Evolutionary conservation across 2,888 invertebrate genomes (phyloP), one percentile per base, ranked within the genome.

Genomic region (Drosophila monieri): DNA sequence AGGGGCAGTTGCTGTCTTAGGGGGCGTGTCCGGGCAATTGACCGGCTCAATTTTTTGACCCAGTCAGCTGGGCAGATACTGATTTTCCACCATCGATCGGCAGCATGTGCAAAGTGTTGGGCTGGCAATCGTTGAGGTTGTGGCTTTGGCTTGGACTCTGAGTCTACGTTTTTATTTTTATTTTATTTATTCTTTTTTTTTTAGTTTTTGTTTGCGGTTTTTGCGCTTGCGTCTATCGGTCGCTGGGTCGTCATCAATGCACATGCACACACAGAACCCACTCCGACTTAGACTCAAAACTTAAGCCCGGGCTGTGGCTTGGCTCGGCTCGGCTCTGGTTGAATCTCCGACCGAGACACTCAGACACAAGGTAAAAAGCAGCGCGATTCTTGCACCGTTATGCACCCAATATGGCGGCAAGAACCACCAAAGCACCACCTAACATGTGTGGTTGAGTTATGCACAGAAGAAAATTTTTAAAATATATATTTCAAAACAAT

Each of bases 361-460:
- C 32, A 64, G 65, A 54, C 71, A 60, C 53, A 56, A 65, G 43
- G 39, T 43, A 62, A 59, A 67, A 78, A 81, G 76, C 76, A 83
- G 76, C 88, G 80, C 88, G 85, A 78, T 88, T 80, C 80, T 88
- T 80, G 85, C 88, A 88, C 86, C 88, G 86, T 88, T 88, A 87
- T 83, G 85, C 77, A 83, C 88, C 88, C 86, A 88, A 87, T 87
- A 87, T 88, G 88, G 86, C 80, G 74, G 75, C 74, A 71, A 74
- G 58, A 51, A 65, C 53, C 43, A 43, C 43, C 41, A 41, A 15
- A 8, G 41, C 15, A 10, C 46, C 60, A 59, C 52, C 52, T 48
- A 35, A 32, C 60, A 54, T 51, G 51, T 51, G 30, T 21, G 18
- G 18, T 21, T 18, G 15, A 41, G 39, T 15, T 15, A 6, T 18